Evolutionary conservation across 2,797 vertebrate genomes (phyloP).

Genomic region (Sebastolobus alascanus): DNA sequence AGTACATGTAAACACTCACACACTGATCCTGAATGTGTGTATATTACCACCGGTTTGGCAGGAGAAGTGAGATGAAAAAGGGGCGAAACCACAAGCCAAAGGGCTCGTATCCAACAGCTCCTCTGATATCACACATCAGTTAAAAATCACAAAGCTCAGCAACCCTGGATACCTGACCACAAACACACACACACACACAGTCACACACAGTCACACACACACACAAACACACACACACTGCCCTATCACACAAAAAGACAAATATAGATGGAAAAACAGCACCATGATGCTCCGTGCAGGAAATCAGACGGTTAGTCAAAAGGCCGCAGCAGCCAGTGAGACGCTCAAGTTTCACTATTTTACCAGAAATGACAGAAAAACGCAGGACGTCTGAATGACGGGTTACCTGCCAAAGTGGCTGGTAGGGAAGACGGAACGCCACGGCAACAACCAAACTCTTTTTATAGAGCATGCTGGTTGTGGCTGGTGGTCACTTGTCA

Average conservation of each 20-base stretch:
- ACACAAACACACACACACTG: constrained; percentile 13
- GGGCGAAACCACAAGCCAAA: constrained; percentile 27
- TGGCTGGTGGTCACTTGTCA: constrained; percentile 8
- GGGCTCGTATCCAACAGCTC: constrained; percentile 50
- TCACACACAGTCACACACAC: background rate
- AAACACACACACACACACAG: constrained; percentile 26
- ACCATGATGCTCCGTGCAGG: constrained; percentile 31
- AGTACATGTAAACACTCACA: constrained; percentile 25
- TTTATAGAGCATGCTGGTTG: constrained; percentile 5
- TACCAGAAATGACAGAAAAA: background rate
- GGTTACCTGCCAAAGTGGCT: constrained; percentile 14
- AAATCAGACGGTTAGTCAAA: constrained; percentile 38
- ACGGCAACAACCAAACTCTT: constrained; percentile 11
- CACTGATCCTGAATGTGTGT: constrained; percentile 29
- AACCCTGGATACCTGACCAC: constrained; percentile 54
- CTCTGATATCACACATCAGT: constrained; percentile 67
- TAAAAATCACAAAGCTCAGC: constrained; percentile 67
- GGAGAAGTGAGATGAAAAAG: constrained; percentile 26
- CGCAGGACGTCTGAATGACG: background rate
- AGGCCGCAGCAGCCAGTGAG: background rate
- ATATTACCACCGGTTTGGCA: constrained; percentile 31
- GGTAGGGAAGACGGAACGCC: background rate
- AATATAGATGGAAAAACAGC: constrained; percentile 57
- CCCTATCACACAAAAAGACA: constrained; percentile 41
- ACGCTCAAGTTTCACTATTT: background rate